Conservation (phyloP, 1,140 invertebrate species). For the Meloidogyne floridensis region DNA sequence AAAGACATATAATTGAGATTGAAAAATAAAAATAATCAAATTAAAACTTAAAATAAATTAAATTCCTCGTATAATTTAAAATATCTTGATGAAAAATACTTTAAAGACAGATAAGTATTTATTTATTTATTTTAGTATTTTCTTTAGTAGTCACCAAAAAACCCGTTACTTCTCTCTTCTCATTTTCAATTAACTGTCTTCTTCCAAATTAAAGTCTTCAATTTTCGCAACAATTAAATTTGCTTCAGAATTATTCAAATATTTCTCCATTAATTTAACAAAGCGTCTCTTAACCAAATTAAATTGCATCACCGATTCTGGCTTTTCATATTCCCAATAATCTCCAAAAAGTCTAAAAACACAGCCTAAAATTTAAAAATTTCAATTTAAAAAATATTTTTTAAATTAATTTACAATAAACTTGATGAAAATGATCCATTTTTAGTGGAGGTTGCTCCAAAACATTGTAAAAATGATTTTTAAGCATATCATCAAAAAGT, state of each 20-base stretch:
- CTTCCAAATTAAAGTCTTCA: constrained; percentile 7
- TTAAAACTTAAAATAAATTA: no score
- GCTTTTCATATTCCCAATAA: constrained; percentile 42
- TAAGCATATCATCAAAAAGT: constrained; percentile 79
- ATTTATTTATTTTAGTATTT: no score
- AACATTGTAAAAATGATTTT: constrained; percentile 86
- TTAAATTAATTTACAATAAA: constrained; percentile 77
- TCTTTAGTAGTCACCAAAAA: background rate
- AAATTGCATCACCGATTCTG: constrained; percentile 53
- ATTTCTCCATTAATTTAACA: constrained; percentile 32
- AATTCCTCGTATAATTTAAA: no score
- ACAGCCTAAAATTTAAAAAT: constrained; percentile 39
- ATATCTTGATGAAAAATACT: no score
- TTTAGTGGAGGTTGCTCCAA: constrained; percentile 70
- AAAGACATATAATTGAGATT: background rate
- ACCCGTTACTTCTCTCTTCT: background rate
- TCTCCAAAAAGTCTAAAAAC: constrained; percentile 51
- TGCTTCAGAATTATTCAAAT: constrained; percentile 33
- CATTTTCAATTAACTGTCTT: background rate
- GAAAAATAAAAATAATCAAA: no score
- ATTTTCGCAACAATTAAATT: constrained; percentile 40
- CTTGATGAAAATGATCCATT: constrained; percentile 83
- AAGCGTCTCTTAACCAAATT: constrained; percentile 49
- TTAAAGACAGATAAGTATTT: no score
- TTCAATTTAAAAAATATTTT: background rate